A percentile compares a stretch with the other conserved stretches of the same genome.
Evolutionary conservation across 1,140 invertebrate genomes (phyloP).

Genomic region (Drusus annulatus): DNA sequence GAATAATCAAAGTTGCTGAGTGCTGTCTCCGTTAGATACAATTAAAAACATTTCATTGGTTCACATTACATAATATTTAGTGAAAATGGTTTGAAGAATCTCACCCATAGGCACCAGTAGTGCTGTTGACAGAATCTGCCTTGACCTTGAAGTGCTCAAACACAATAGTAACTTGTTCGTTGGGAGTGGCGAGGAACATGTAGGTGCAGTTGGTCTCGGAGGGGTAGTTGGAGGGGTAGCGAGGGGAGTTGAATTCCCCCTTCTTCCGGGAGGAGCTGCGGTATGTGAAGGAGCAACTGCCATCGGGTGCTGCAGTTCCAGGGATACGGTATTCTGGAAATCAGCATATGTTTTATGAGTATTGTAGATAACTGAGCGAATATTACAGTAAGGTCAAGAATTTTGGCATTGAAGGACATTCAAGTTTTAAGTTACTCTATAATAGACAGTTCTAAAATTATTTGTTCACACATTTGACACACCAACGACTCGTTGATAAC

Average conservation of each 20-base stretch:
- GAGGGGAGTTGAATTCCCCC: slow-evolving; percentile 95
- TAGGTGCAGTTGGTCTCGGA: slow-evolving; percentile 94
- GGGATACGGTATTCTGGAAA: slow-evolving; percentile 89
- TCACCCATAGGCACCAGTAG: slow-evolving; percentile 74
- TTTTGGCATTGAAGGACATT: too few species aligned
- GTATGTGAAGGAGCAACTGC: slow-evolving; percentile 93
- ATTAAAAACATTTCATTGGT: too few species aligned
- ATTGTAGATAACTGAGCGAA: too few species aligned
- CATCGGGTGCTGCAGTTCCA: slow-evolving; percentile 92
- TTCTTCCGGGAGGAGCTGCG: slow-evolving; percentile 86
- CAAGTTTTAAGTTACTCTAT: too few species aligned
- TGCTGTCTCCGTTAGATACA: too few species aligned
- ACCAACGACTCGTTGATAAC: too few species aligned
- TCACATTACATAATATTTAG: too few species aligned
- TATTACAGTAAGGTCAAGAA: too few species aligned
- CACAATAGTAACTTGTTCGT: slow-evolving; percentile 92
- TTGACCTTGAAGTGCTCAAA: slow-evolving; percentile 94
- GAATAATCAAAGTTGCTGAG: too few species aligned
- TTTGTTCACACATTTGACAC: too few species aligned
- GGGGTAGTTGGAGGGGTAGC: slow-evolving; percentile 96
- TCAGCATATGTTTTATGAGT: too few species aligned
- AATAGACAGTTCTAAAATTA: too few species aligned
- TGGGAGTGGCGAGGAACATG: slow-evolving; percentile 85
- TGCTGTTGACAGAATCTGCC: slow-evolving; percentile 60
- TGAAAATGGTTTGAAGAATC: slow-evolving; percentile 37